Percentiles rank a stretch among this genome's conserved stretches.
Conservation (phyloP, 2,888 invertebrate genomes). For the Enoplolaimus lenunculus region DNA sequence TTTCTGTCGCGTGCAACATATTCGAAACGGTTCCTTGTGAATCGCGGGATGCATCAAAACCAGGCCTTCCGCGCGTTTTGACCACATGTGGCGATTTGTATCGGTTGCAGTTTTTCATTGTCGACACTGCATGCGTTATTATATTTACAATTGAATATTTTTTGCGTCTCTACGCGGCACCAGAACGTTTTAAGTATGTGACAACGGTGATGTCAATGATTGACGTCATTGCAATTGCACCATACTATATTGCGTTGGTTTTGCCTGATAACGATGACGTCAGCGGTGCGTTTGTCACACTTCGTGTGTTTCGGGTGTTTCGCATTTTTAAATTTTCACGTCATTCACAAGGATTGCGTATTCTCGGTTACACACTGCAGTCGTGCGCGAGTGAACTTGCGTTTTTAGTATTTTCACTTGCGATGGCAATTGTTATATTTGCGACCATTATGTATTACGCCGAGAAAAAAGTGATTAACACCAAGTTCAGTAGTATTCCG, state of each 20-base stretch:
- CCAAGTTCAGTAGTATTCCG: constrained; percentile 96
- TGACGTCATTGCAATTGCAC: constrained; percentile 96
- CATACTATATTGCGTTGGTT: constrained; percentile 85
- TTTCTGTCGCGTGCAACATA: constrained; percentile 97
- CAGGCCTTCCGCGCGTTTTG: constrained; percentile 14
- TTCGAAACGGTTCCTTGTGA: constrained; percentile 93
- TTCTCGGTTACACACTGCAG: constrained; percentile 96
- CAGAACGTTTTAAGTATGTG: constrained; percentile 89
- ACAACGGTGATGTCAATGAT: constrained; percentile 98
- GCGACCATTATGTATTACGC: constrained; percentile 99
- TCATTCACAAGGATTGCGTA: constrained; percentile 93
- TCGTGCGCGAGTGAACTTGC: constrained; percentile 97
- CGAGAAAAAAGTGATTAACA: constrained; percentile 91
- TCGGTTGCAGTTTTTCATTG: constrained; percentile 64
- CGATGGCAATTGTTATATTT: constrained; percentile 99
- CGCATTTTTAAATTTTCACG: constrained; percentile 99
- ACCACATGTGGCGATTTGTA: constrained; percentile 86
- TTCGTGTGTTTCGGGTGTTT: constrained; percentile 96
- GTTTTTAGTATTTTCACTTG: constrained; percentile 94
- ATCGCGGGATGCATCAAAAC: background rate
- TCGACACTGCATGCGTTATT: constrained; percentile 99
- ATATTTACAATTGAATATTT: constrained; percentile 98
- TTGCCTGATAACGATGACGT: constrained; percentile 42
- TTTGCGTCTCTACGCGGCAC: constrained; percentile 82
- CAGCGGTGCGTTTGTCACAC: constrained; percentile 94